Conservation (phyloP, 2,888 invertebrate genomes). For the Morpho achilles region DNA sequence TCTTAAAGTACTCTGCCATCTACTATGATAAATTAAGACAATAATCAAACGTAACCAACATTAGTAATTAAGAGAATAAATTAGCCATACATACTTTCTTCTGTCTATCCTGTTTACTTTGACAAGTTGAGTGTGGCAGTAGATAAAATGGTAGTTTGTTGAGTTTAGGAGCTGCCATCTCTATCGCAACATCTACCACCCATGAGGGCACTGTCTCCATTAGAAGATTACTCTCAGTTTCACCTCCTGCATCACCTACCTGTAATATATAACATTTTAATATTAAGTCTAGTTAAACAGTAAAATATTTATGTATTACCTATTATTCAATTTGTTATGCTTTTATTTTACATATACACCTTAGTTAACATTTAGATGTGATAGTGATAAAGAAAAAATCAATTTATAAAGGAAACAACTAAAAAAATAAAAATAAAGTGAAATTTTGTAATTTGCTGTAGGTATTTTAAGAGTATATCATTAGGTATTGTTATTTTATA, state of each 20-base stretch:
- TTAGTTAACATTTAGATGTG: background rate
- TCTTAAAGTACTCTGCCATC: no score
- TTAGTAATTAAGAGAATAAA: background rate
- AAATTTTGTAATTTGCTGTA: no score
- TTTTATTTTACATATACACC: no score
- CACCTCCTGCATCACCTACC: conserved; percentile 96
- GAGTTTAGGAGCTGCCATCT: conserved; percentile 96
- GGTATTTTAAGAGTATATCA: no score
- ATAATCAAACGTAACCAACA: no score
- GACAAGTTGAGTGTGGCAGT: conserved; percentile 92
- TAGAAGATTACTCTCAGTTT: conserved; percentile 93
- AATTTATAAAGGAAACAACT: background rate
- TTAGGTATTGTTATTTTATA: no score
- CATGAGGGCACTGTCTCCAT: conserved; percentile 97
- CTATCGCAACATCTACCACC: conserved; percentile 96
- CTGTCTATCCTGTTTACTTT: conserved; percentile 84
- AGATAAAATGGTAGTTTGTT: conserved; percentile 98
- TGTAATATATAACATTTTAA: conserved; percentile 27
- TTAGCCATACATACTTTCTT: conserved; percentile 82
- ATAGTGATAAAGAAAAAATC: background rate
- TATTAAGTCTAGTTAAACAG: background rate
- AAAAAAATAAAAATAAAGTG: no score
- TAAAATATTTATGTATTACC: no score
- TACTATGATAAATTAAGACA: no score
- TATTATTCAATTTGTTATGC: no score